Conservation (phyloP, 1,140 invertebrate genomes). For the Lepidotrigona ventralis region DNA sequence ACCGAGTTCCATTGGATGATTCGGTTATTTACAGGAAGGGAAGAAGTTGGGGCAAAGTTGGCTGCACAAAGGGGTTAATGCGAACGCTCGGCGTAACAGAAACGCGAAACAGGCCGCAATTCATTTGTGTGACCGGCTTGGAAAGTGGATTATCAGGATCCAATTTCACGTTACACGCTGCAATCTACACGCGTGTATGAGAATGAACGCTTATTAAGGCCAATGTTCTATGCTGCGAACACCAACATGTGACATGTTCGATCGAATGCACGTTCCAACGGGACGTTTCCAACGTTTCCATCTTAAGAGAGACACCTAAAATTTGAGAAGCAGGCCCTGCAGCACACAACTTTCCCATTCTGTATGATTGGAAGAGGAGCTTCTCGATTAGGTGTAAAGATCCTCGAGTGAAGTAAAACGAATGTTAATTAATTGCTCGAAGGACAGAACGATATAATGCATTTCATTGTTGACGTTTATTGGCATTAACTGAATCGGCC, state of each 20-base stretch:
- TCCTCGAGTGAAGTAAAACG: no score
- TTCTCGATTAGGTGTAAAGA: no score
- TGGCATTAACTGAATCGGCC: no score
- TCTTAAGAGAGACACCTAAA: not conserved
- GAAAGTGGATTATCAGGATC: slow-evolving; percentile 44
- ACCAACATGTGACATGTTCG: slow-evolving; percentile 1
- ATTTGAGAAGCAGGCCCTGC: not conserved
- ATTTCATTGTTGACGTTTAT: no score
- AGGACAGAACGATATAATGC: no score
- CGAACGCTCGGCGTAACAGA: slow-evolving; percentile 5
- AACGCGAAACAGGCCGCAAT: slow-evolving; percentile 23
- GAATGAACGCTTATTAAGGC: slow-evolving; percentile 35
- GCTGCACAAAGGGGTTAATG: not conserved
- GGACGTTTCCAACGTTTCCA: not conserved
- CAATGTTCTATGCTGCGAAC: not conserved
- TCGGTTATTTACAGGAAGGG: not conserved
- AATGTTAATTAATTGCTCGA: no score
- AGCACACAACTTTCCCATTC: no score
- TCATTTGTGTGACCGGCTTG: slow-evolving; percentile 22
- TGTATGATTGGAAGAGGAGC: no score
- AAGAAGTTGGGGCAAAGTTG: not conserved
- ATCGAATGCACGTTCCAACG: not conserved
- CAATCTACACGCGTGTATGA: slow-evolving; percentile 23
- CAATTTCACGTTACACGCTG: slow-evolving; percentile 41
- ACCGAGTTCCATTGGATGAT: not conserved